Percentiles rank a stretch among this genome's conserved stretches.
These are phyloP conservation scores for Platerodrilus igneus DNA, from an alignment of 2,888 invertebrate species.

Conservation along the genomic window DNA sequence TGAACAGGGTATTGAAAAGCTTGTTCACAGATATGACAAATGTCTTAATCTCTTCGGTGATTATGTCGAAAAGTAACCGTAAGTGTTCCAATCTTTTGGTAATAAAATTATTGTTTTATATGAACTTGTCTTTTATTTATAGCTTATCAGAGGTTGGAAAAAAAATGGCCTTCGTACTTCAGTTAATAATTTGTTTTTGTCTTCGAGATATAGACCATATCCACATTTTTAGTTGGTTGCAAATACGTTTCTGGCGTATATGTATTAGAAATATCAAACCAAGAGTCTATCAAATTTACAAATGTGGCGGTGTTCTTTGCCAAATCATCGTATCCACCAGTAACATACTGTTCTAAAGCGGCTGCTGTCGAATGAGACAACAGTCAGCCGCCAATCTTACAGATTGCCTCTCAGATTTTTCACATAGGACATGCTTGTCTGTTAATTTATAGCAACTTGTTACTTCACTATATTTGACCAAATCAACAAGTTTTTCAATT, in stretches of 20 bases:
- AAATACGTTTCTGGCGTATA: too few relatives aligned
- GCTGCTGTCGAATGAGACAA: slow-evolving; percentile 26
- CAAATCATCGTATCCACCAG: slow-evolving; percentile 13
- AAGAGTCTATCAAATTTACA: slow-evolving; percentile 23
- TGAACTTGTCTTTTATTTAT: too few relatives aligned
- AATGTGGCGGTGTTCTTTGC: slow-evolving; percentile 21
- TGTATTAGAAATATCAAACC: slow-evolving; percentile 27
- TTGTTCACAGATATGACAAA: too few relatives aligned
- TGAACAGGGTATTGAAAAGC: too few relatives aligned
- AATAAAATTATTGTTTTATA: too few relatives aligned
- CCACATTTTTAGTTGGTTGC: too few relatives aligned
- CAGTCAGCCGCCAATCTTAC: slow-evolving; percentile 23
- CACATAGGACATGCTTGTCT: slow-evolving; percentile 21
- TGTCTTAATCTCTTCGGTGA: too few relatives aligned
- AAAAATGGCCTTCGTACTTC: too few relatives aligned
- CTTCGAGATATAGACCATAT: slow-evolving; percentile 10
- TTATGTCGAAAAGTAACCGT: too few relatives aligned
- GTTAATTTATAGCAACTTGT: slow-evolving; percentile 19
- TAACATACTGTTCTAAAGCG: slow-evolving; percentile 22
- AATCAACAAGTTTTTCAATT: slow-evolving; percentile 8
- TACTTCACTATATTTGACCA: too few relatives aligned
- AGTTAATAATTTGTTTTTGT: slow-evolving; percentile 10
- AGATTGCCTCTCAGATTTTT: slow-evolving; percentile 23
- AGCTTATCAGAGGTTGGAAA: too few relatives aligned
- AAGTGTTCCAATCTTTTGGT: too few relatives aligned